Conservation (phyloP, 2,888 invertebrate species). For the Argynnis bischoffii region DNA sequence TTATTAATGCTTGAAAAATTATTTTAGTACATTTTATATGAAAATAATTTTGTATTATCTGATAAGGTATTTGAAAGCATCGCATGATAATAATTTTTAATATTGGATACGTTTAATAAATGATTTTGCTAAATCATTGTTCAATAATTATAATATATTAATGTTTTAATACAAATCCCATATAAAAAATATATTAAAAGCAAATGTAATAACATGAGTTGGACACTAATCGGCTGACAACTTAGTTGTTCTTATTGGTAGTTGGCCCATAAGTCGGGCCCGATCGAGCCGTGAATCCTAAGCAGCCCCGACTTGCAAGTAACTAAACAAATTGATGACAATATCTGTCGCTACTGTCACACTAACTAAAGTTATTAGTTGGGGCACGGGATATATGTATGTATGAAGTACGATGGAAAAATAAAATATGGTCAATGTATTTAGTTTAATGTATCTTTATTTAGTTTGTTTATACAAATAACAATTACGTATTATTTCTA, state of each 20-base stretch:
- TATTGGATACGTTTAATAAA: no score
- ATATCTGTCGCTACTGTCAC: conserved; percentile 74
- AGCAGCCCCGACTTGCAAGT: conserved; percentile 61
- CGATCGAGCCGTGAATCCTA: conserved; percentile 69
- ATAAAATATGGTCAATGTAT: not conserved
- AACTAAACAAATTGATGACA: conserved; percentile 76
- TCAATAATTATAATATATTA: not conserved
- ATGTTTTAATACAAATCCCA: not conserved
- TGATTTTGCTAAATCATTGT: not conserved
- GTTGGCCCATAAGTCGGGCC: conserved; percentile 70
- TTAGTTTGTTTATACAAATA: no score
- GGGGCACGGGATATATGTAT: conserved; percentile 41
- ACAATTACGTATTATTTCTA: no score
- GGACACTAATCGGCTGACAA: conserved; percentile 66
- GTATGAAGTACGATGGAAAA: not conserved
- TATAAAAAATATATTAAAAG: conserved; percentile 19
- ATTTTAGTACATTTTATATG: conserved; percentile 33
- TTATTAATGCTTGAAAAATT: conserved; percentile 44
- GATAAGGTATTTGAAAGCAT: not conserved
- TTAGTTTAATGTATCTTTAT: no score
- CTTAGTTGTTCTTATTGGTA: conserved; percentile 77
- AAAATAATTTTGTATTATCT: not conserved
- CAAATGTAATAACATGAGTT: conserved; percentile 61
- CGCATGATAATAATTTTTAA: no score
- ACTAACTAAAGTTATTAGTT: conserved; percentile 63